These are phyloP conservation scores for Toxotes lorentzi DNA, from an alignment of 2,797 vertebrate genomes.

Conservation along the genomic window DNA sequence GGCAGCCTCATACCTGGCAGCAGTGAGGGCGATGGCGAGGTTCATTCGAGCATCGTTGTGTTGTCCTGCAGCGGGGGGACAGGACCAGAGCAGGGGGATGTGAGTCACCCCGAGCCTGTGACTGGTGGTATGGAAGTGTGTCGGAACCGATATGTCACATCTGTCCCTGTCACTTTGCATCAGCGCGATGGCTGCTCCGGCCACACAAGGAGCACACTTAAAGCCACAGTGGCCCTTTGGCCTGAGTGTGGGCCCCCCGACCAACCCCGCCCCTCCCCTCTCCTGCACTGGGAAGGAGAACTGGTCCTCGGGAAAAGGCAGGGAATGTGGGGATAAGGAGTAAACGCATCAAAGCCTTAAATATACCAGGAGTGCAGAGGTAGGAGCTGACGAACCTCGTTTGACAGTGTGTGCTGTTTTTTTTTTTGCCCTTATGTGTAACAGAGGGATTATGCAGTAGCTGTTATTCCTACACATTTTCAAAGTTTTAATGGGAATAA, in stretches of 20 bases:
- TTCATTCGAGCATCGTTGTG: constrained; percentile 95
- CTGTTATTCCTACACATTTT: constrained; percentile 23
- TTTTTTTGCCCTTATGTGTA: constrained; percentile 9
- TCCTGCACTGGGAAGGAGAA: constrained; percentile 55
- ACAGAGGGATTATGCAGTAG: background rate
- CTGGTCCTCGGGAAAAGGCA: constrained; percentile 57
- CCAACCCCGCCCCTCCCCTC: constrained; percentile 12
- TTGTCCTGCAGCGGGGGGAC: constrained; percentile 92
- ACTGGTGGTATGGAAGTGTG: constrained; percentile 93
- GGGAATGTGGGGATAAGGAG: constrained; percentile 49
- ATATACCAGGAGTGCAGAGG: constrained; percentile 41
- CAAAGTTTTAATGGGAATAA: constrained; percentile 15
- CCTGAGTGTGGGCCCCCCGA: constrained; percentile 57
- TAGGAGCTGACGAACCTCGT: constrained; percentile 42
- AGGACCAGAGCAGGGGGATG: constrained; percentile 86
- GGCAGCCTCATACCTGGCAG: constrained; percentile 97
- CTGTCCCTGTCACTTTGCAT: constrained; percentile 94
- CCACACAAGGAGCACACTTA: constrained; percentile 82
- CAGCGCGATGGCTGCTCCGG: constrained; percentile 85
- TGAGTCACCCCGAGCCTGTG: constrained; percentile 94
- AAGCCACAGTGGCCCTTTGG: constrained; percentile 84
- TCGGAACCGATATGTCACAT: constrained; percentile 96
- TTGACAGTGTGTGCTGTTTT: constrained; percentile 19
- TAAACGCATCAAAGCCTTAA: constrained; percentile 45
- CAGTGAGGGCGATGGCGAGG: constrained; percentile 93